A percentile compares a stretch with the other conserved stretches of the same genome.
phyloP scores from a whole-genome alignment of 2,888 invertebrate genomes.

The Stenolophus ochropezus region DNA sequence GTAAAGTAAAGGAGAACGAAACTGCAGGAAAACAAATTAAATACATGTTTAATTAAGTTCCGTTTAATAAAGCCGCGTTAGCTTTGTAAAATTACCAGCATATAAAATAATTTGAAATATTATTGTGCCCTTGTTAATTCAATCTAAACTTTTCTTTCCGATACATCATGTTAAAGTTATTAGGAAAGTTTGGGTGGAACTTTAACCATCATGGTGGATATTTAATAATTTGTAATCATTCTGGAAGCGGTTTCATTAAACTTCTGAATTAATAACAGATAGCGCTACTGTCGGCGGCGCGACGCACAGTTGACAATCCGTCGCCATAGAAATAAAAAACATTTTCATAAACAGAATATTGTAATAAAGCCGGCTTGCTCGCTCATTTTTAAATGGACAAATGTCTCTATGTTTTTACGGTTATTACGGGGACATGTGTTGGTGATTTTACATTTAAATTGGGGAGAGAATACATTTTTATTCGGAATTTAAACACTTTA shows the following conservation, averaged over 20 bases:
- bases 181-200: constrained; percentile 3
- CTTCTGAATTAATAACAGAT: constrained; percentile 30
- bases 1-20: neutral
- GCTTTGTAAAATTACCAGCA: neutral
- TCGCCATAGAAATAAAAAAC: constrained; percentile 6
- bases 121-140: constrained; percentile 10
- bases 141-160: constrained; percentile 23
- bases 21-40: neutral
- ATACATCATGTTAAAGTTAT: constrained; percentile 29
- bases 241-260: constrained; percentile 37
- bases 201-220: constrained; percentile 23
- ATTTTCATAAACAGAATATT: constrained; percentile 30
- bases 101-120: constrained; percentile 2
- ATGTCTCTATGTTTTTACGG: constrained; percentile 4
- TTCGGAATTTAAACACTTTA: neutral
- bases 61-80: neutral
- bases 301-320: constrained; percentile 1
- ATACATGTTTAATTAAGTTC: neutral
- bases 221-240: constrained; percentile 39
- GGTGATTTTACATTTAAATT: neutral
- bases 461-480: neutral
- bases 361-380: neutral
- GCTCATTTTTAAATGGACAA: constrained; percentile 3
- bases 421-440: neutral
- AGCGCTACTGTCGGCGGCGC: neutral